Evolutionary conservation across 35 echinoderm and acorn worm species (phyloP), one percentile per base, ranked within the genome.

Genomic region (Patiria miniata): DNA sequence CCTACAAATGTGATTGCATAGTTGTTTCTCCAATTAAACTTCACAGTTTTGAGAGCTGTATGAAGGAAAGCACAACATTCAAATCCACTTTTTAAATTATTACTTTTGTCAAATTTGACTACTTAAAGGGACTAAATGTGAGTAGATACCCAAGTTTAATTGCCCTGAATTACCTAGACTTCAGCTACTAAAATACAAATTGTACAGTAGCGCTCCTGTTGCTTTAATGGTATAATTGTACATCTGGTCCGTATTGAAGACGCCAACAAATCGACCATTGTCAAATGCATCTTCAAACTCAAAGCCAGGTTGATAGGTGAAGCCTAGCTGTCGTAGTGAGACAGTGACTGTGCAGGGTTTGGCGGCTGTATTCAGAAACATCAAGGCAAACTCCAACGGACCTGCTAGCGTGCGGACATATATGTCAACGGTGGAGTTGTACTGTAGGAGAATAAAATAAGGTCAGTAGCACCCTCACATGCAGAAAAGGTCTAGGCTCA

Each of bases 151-250:
- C 4, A 6, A 6, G 4, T 47, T 6, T 6, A 47, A 47, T 47
- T 47, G 42, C 12, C 42, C 42, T 28, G 16, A 22, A 73, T 73
- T 36, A 30, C 42, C 42, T 12, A 47, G 42, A 47, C 65, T 73
- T 36, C 34, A 73, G 15, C 65, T 73, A 73, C 65, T 73, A 34
- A 73, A 73, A 34, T 73, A 73, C 26, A 73, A 73, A 36, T 73
- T 22, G 15, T 73, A 73, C 65, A 73, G 2, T 7, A 73, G 29
- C 14, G 34, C 65, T 7, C 65, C 65, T 32, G 1, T 73, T 22
- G 26, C 65, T 28, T 18, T 18, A 26, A 73, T 34, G 14, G 65
- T 73, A 30, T 32, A 73, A 36, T 73, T 73, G 34, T 73, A 73
- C 23, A 32, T 32, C 15, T 28, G 26, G 65, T 32, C 15, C 29